Base-by-base conservation (phyloP, 2,797 vertebrate species). In the Ptychobarbus kaznakovi region DNA sequence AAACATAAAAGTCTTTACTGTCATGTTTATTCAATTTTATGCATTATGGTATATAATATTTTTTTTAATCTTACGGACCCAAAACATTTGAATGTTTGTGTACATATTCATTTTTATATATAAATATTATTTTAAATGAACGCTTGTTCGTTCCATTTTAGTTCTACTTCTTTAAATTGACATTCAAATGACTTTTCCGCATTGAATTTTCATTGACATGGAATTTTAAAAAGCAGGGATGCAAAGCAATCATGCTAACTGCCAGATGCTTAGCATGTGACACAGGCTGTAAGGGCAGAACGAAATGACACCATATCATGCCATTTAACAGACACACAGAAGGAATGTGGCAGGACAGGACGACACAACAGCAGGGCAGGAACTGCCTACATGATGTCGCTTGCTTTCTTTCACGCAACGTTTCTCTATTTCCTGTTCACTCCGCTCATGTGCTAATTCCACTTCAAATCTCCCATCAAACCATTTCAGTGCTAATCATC, bases 271-370 rank as follows among this genome's bases (percentile, higher is more conserved):
- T 58, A 85, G 68, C 76, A 80, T 78, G 73, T 80, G 72, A 73
- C 49, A 51, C 58, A 70, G 20, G 4, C 42, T 42, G 44, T 40
- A 69, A 44, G 65, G 63, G 38, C n/a, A 83, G 92, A 89, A 92
- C 83, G 75, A 90, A 90, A 84, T 68, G 80, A 90, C 89, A 92
- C 87, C 84, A 88, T 84, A 73, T 83, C 89, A 74, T 91, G 92
- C 86, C 77, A 89, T 70, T 76, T 69, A 80, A 81, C 86, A 81
- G 86, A 88, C 81, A 82, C 73, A 86, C 73, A 32, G 80, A 84
- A 93, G 94, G 93, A 95, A 95, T 94, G 95, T 90, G 88, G 92
- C 87, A 91, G 89, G 93, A 94, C 94, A 92, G 90, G 94, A 93
- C 93, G 92, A 93, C 93, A 93, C 93, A 93, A 93, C 91, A 92